phyloP scores from a whole-genome alignment of 2,888 invertebrate genomes.

The Pachliopta kotzebuea region DNA sequence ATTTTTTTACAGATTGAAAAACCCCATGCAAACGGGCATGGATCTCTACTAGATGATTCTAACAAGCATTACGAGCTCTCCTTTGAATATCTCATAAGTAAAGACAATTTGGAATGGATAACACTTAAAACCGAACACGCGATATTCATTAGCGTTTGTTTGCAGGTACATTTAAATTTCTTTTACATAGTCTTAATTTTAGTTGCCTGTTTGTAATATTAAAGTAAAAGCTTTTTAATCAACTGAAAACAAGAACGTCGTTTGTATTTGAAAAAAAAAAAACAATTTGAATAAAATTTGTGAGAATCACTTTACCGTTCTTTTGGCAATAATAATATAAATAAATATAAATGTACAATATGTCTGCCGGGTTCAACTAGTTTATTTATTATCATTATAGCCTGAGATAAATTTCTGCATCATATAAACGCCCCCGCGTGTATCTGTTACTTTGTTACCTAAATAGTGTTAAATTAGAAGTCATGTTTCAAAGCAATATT shows the following conservation, averaged over 20 bases:
- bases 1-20: constrained; percentile 53
- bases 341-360: no score
- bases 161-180: constrained; percentile 77
- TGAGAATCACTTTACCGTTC: no score
- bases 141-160: constrained; percentile 96
- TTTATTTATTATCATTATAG: no score
- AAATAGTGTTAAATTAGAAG: no score
- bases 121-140: constrained; percentile 95
- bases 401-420: background rate
- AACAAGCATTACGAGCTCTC: constrained; percentile 88
- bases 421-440: no score
- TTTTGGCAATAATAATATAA: no score
- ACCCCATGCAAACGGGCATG: constrained; percentile 61
- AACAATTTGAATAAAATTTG: no score
- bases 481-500: no score
- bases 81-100: constrained; percentile 96
- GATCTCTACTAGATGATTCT: constrained; percentile 58
- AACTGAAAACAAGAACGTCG: no score
- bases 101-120: constrained; percentile 96
- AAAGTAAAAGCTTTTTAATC: background rate
- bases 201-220: background rate
- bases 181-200: background rate
- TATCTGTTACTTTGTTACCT: no score
- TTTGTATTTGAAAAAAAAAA: no score
- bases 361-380: no score